Evolutionary conservation across 2,797 vertebrate species (phyloP).

Genomic region (Enteromius thamalakanensis): DNA sequence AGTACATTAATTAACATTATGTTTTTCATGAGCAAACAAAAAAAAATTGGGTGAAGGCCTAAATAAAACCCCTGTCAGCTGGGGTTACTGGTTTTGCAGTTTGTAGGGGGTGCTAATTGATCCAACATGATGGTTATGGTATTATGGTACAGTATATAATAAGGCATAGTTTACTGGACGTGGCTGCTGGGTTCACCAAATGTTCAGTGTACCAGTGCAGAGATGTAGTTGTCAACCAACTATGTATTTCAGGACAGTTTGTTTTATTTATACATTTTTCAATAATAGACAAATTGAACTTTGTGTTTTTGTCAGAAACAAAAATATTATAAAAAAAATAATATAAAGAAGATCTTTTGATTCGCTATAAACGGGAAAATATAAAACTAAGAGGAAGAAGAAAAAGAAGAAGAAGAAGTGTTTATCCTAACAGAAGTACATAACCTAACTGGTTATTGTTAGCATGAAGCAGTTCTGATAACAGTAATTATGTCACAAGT

Average conservation of each 20-base stretch:
- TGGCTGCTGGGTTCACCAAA: not conserved
- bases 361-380: not conserved
- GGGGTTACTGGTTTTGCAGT: conserved; percentile 11
- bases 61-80: not conserved
- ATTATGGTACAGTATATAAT: not conserved
- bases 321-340: not conserved
- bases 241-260: not conserved
- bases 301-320: not conserved
- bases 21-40: not conserved
- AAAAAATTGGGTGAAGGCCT: not conserved
- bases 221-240: not conserved
- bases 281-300: not conserved
- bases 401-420: not conserved
- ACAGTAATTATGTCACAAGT: not conserved
- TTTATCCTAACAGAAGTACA: not conserved
- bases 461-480: not conserved
- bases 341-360: not conserved
- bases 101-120: not conserved
- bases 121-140: conserved; percentile 10
- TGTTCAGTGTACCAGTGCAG: not conserved
- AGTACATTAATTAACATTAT: not conserved
- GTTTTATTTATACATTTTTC: not conserved
- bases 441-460: not conserved
- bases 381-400: not conserved
- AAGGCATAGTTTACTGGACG: not conserved